Conservation (phyloP, 2,797 vertebrate species). For the Sebastes flavidus region DNA sequence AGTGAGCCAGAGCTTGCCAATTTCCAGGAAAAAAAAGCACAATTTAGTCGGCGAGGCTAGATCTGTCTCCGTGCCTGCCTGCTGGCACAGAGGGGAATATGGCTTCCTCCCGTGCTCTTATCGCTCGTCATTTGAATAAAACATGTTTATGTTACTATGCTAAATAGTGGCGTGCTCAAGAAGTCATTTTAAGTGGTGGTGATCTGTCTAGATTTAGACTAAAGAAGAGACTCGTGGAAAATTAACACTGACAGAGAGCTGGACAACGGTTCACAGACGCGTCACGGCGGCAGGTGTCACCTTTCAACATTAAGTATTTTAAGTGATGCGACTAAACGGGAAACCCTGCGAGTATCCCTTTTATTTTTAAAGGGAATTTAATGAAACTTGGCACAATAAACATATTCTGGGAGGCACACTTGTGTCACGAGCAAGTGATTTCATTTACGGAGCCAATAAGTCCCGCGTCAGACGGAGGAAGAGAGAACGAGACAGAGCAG, state of each 20-base stretch:
- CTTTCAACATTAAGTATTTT: slow-evolving; percentile 26
- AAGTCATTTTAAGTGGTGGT: slow-evolving; percentile 55
- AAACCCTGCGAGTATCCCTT: not conserved
- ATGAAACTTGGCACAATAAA: slow-evolving; percentile 24
- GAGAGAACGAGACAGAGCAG: slow-evolving; percentile 50
- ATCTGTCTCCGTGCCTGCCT: slow-evolving; percentile 66
- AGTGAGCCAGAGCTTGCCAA: slow-evolving; percentile 73
- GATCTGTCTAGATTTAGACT: slow-evolving; percentile 46
- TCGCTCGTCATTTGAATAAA: slow-evolving; percentile 65
- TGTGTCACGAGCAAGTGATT: slow-evolving; percentile 45
- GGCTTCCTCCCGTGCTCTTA: slow-evolving; percentile 59
- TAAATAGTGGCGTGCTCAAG: slow-evolving; percentile 42
- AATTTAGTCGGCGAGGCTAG: slow-evolving; percentile 67
- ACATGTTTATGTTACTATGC: slow-evolving; percentile 61
- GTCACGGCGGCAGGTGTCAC: slow-evolving; percentile 24
- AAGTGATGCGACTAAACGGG: slow-evolving; percentile 19
- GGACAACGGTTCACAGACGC: slow-evolving; percentile 5
- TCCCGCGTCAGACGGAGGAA: slow-evolving; percentile 37
- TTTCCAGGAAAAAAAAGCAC: slow-evolving; percentile 57
- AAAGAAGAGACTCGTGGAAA: slow-evolving; percentile 34
- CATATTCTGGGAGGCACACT: slow-evolving; percentile 32
- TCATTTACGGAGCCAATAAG: slow-evolving; percentile 42
- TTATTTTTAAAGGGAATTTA: slow-evolving; percentile 17
- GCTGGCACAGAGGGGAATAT: slow-evolving; percentile 62
- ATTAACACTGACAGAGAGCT: slow-evolving; percentile 22